Evolutionary conservation across 2,888 invertebrate species (phyloP).

Genomic region (Lottia scabra): DNA sequence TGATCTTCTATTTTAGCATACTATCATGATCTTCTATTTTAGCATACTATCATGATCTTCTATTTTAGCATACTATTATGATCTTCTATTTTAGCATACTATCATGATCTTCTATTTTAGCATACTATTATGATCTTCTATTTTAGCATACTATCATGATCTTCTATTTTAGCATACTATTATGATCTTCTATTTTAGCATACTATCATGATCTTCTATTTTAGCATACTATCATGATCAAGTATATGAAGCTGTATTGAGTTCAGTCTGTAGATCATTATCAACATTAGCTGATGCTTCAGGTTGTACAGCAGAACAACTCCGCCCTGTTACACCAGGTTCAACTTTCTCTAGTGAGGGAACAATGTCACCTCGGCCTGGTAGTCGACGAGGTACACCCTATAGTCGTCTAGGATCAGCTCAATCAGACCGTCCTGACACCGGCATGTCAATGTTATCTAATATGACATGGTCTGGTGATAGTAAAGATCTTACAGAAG

Average conservation of each 20-base stretch:
- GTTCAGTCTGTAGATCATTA: conserved; percentile 57
- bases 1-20: too few species aligned
- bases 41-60: too few species aligned
- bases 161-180: too few species aligned
- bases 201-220: too few species aligned
- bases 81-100: too few species aligned
- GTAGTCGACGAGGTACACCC: conserved; percentile 32
- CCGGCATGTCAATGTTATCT: conserved; percentile 60
- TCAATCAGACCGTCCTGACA: conserved; percentile 47
- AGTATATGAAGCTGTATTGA: conserved; percentile 61
- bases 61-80: too few species aligned
- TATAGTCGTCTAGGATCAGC: conserved; percentile 34
- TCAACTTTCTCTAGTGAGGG: conserved; percentile 42
- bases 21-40: too few species aligned
- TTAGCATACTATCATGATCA: conserved; percentile 60
- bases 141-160: too few species aligned
- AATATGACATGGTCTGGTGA: conserved; percentile 63
- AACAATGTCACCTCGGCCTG: conserved; percentile 40
- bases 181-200: too few species aligned
- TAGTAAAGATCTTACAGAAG: conserved; percentile 38
- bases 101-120: too few species aligned
- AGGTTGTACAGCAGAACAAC: conserved; percentile 62
- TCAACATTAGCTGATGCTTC: conserved; percentile 63
- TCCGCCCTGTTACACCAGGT: conserved; percentile 52
- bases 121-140: too few species aligned